A percentile compares a stretch with the other conserved stretches of the same genome.
Evolutionary conservation across 2,797 vertebrate genomes (phyloP).

Genomic region (Eupleurogrammus muticus): DNA sequence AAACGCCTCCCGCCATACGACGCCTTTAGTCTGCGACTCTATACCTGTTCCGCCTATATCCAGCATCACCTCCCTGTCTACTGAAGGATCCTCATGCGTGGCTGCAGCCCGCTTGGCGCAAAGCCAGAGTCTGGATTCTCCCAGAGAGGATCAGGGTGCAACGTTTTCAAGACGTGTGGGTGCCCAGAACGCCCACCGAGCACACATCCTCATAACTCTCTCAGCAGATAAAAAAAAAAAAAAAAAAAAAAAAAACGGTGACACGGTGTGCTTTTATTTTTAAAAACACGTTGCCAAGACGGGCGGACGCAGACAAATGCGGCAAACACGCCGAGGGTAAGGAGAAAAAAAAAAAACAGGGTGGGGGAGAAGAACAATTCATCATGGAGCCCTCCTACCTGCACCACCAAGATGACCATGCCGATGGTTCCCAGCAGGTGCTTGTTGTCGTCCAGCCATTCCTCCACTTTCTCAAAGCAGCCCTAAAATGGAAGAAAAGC

Average conservation of each 20-base stretch:
- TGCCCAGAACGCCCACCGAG: constrained; percentile 48
- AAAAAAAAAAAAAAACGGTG: no score
- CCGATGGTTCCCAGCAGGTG: constrained; percentile 93
- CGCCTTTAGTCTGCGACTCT: constrained; percentile 40
- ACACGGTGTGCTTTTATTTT: constrained; percentile 11
- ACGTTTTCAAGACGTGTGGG: constrained; percentile 66
- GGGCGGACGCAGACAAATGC: constrained; percentile 33
- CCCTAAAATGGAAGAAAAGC: constrained; percentile 81
- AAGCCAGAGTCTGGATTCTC: constrained; percentile 57
- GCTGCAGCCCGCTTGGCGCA: constrained; percentile 41
- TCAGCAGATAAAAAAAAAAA: no score
- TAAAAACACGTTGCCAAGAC: constrained; percentile 19
- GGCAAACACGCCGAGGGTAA: constrained; percentile 4
- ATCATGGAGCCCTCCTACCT: constrained; percentile 83
- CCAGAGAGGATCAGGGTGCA: constrained; percentile 59
- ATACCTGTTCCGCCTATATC: constrained; percentile 39
- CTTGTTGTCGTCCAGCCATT: constrained; percentile 95
- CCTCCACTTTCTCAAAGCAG: constrained; percentile 94
- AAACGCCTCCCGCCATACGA: constrained; percentile 19
- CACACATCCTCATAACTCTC: constrained; percentile 34
- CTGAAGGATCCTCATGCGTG: constrained; percentile 36
- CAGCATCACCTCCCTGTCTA: constrained; percentile 25
- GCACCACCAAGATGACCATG: constrained; percentile 95
- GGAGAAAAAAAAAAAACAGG: not conserved
- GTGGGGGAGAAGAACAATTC: constrained; percentile 14